These are phyloP conservation scores for Cataglyphis cursor DNA, from an alignment of 2,888 invertebrate genomes.

Conservation along the genomic window DNA sequence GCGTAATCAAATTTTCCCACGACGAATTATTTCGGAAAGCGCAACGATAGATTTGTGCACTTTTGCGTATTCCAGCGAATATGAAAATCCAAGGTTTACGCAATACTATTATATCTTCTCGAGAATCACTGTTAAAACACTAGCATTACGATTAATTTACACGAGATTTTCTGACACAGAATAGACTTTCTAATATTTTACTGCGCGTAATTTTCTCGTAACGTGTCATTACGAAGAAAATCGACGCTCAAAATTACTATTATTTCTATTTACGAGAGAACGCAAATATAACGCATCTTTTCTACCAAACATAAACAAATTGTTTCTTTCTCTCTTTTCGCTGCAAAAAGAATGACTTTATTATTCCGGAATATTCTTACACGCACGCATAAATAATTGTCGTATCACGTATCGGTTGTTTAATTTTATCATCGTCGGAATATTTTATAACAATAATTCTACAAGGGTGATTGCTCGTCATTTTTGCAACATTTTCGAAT, in stretches of 20 bases:
- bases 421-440: background rate
- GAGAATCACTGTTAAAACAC: slow-evolving; percentile 22
- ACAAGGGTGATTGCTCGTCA: background rate
- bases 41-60: slow-evolving; percentile 33
- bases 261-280: background rate
- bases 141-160: slow-evolving; percentile 41
- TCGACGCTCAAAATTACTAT: background rate
- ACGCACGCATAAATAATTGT: background rate
- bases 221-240: slow-evolving; percentile 17
- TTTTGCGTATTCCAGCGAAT: slow-evolving; percentile 4
- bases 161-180: slow-evolving; percentile 29
- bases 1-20: slow-evolving; percentile 14
- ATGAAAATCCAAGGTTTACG: slow-evolving; percentile 40
- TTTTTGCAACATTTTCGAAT: background rate
- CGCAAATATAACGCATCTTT: background rate
- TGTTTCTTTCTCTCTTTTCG: background rate
- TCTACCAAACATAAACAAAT: background rate
- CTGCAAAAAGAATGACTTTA: background rate
- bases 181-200: slow-evolving; percentile 40
- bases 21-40: slow-evolving; percentile 50
- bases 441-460: background rate
- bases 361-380: background rate
- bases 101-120: background rate
- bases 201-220: slow-evolving; percentile 4
- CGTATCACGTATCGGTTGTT: background rate